Evolutionary conservation across 2,797 vertebrate genomes (phyloP).

Genomic region (Eutrigla gurnardus): DNA sequence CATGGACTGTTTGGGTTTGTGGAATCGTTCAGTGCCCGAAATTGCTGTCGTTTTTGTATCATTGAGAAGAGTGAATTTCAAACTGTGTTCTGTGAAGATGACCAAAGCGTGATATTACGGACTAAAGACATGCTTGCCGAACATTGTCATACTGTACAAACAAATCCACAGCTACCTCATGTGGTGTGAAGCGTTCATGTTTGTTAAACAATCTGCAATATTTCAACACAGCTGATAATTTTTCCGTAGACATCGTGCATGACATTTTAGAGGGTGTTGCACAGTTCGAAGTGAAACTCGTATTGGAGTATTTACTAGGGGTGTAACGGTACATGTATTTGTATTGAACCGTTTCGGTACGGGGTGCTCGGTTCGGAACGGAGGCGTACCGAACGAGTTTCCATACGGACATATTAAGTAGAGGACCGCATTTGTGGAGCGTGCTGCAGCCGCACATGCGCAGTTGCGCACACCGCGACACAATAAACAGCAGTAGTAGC

Average conservation of each 20-base stretch:
- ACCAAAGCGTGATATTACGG: not conserved
- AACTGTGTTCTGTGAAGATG: constrained; percentile 10
- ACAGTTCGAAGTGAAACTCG: constrained; percentile 37
- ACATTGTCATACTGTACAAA: constrained; percentile 36
- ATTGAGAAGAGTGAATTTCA: not conserved
- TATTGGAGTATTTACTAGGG: too few species aligned
- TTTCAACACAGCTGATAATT: not conserved
- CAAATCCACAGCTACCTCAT: constrained; percentile 37
- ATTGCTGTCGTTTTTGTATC: constrained; percentile 3
- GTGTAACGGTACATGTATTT: too few species aligned
- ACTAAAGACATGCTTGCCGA: not conserved
- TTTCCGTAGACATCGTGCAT: constrained; percentile 13
- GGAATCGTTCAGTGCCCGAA: not conserved
- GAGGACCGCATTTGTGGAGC: too few species aligned
- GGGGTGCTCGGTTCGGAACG: too few species aligned
- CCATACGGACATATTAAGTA: too few species aligned
- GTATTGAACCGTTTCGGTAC: too few species aligned
- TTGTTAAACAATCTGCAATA: not conserved
- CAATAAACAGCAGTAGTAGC: too few species aligned
- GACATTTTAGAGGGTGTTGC: constrained; percentile 37
- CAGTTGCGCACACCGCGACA: too few species aligned
- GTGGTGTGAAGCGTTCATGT: constrained; percentile 16
- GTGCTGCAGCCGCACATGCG: too few species aligned
- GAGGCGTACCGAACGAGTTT: too few species aligned
- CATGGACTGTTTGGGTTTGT: constrained; percentile 14